Evolutionary conservation across 2,888 invertebrate species (phyloP).

Genomic region (Heliothis peltigera): DNA sequence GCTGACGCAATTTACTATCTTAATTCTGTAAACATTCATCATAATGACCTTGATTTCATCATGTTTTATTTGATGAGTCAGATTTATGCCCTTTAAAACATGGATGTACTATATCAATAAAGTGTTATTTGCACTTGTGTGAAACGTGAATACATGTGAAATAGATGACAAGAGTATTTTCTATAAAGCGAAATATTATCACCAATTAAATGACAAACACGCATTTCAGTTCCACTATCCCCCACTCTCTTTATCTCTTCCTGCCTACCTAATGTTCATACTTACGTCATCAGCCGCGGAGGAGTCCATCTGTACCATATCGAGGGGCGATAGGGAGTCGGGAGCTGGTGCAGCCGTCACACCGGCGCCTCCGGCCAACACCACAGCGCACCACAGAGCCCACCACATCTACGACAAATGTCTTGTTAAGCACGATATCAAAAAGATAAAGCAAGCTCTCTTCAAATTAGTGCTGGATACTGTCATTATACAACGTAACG

Average conservation of each 20-base stretch:
- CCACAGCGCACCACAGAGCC: slow-evolving; percentile 82
- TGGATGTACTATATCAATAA: slow-evolving; percentile 5
- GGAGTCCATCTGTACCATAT: slow-evolving; percentile 82
- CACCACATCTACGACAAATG: slow-evolving; percentile 83
- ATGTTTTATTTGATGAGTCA: slow-evolving; percentile 11
- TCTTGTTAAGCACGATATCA: not conserved
- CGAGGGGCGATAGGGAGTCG: slow-evolving; percentile 74
- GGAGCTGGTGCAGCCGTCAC: slow-evolving; percentile 78
- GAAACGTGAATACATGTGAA: slow-evolving; percentile 1
- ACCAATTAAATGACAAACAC: too few relatives aligned
- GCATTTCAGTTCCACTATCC: not conserved
- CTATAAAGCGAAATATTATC: too few relatives aligned
- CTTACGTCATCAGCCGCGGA: slow-evolving; percentile 83
- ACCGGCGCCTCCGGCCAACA: slow-evolving; percentile 77
- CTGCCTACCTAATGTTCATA: slow-evolving; percentile 1
- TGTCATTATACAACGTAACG: too few relatives aligned
- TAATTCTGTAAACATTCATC: not conserved
- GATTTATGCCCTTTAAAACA: not conserved
- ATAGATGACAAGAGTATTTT: too few relatives aligned
- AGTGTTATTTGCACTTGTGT: slow-evolving; percentile 15
- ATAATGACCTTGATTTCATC: slow-evolving; percentile 22
- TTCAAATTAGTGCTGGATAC: too few relatives aligned
- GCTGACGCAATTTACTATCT: not conserved
- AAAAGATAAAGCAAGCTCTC: too few relatives aligned
- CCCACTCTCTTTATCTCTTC: not conserved